These are phyloP conservation scores for Gymnocephalus cernua DNA, from an alignment of 2,113 vertebrate genomes.

Conservation along the genomic window DNA sequence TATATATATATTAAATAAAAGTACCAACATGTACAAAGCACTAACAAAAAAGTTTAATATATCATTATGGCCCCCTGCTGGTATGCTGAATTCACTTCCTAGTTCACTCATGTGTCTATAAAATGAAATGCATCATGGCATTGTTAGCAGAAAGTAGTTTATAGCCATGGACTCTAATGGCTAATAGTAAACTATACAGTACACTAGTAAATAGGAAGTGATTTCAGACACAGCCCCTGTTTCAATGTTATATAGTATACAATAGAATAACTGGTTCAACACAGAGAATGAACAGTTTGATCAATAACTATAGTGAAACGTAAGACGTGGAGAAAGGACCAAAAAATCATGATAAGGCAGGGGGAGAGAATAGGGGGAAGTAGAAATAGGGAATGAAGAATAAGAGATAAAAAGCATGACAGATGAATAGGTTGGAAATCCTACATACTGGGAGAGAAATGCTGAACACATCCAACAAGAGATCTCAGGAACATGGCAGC, in stretches of 20 bases:
- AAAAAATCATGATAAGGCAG: neutral
- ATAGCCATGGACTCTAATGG: neutral
- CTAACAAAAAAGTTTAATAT: neutral
- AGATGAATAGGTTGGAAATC: constrained; percentile 37
- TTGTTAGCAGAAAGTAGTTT: neutral
- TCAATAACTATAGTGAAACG: constrained; percentile 19
- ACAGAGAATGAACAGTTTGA: neutral
- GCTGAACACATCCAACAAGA: constrained; percentile 45
- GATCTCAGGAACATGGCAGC: constrained; percentile 49
- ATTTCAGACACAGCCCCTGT: neutral
- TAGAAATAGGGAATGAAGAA: constrained; percentile 25
- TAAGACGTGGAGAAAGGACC: neutral
- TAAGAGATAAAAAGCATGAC: constrained; percentile 46
- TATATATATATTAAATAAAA: too few species aligned
- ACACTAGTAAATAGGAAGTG: neutral
- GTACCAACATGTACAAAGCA: neutral
- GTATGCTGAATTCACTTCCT: neutral
- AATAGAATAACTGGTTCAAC: neutral
- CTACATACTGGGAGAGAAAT: constrained; percentile 27
- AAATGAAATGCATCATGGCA: neutral
- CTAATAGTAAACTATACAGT: neutral
- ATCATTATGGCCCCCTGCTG: neutral
- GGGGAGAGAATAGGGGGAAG: neutral
- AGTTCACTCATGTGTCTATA: neutral
- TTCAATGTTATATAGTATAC: neutral